Percentiles rank a stretch among this genome's conserved stretches.
These are phyloP conservation scores for Catotricha subobsoleta DNA, from an alignment of 2,888 invertebrate genomes.

Conservation along the genomic window DNA sequence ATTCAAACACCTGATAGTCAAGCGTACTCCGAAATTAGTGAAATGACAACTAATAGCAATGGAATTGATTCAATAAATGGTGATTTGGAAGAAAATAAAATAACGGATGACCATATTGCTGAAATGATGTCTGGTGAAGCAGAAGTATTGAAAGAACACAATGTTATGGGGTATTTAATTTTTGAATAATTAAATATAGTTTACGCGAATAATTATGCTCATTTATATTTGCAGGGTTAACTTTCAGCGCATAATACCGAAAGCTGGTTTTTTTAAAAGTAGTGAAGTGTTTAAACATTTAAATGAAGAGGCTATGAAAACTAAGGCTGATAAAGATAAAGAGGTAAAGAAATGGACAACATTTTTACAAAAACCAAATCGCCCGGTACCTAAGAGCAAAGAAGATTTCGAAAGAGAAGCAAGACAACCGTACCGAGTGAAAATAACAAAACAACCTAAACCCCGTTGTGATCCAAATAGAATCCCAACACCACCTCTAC, in stretches of 20 bases:
- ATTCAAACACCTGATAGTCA: slow-evolving; percentile 2
- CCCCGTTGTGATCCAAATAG: slow-evolving; percentile 15
- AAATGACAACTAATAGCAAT: slow-evolving; percentile 2
- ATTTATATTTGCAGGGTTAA: slow-evolving; percentile 37
- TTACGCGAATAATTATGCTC: neutral
- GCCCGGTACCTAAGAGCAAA: slow-evolving; percentile 39
- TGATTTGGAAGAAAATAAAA: slow-evolving; percentile 22
- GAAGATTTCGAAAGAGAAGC: neutral
- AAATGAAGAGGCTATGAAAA: slow-evolving; percentile 34
- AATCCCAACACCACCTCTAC: slow-evolving; percentile 14
- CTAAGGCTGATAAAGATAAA: slow-evolving; percentile 33
- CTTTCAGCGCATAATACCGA: slow-evolving; percentile 47
- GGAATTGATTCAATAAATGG: slow-evolving; percentile 13
- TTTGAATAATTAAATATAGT: neutral
- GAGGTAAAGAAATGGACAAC: slow-evolving; percentile 51
- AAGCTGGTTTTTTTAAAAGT: slow-evolving; percentile 38
- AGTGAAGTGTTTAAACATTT: slow-evolving; percentile 49
- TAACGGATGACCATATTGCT: slow-evolving; percentile 48
- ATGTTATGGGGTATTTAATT: slow-evolving; percentile 41
- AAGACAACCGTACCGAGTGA: slow-evolving; percentile 19
- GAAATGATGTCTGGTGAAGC: slow-evolving; percentile 48
- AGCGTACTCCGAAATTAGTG: slow-evolving; percentile 1
- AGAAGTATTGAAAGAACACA: slow-evolving; percentile 46
- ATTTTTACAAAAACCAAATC: slow-evolving; percentile 54
- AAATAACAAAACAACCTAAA: slow-evolving; percentile 37